Conservation (phyloP, 1,140 invertebrate genomes). For the Leptestheria dahalacensis region DNA sequence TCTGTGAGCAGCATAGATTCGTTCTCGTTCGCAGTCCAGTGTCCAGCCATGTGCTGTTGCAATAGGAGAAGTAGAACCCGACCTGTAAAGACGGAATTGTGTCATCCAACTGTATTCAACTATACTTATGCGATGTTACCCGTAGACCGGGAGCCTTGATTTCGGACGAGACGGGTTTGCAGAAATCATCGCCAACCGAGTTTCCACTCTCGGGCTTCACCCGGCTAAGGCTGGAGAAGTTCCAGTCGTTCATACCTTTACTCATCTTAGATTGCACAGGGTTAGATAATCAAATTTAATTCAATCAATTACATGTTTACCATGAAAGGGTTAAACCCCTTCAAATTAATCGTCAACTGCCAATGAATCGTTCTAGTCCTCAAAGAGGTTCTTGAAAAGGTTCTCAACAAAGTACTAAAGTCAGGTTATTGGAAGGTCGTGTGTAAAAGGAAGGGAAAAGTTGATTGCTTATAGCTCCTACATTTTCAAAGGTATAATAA, state of each 20-base stretch:
- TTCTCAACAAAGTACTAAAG: too few relatives aligned
- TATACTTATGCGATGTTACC: neutral
- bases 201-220: constrained; percentile 10
- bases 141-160: constrained; percentile 13
- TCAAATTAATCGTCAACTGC: too few relatives aligned
- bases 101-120: neutral
- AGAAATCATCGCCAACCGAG: constrained; percentile 15
- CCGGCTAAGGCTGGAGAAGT: constrained; percentile 13
- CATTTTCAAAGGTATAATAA: too few relatives aligned
- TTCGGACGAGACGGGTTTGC: constrained; percentile 11
- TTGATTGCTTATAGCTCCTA: too few relatives aligned
- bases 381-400: too few relatives aligned
- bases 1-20: constrained; percentile 9
- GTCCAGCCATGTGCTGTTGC: constrained; percentile 10
- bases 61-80: constrained; percentile 14
- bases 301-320: too few relatives aligned
- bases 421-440: neutral
- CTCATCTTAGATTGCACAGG: constrained; percentile 6
- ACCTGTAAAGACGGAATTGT: neutral
- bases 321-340: too few relatives aligned
- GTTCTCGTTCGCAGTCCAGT: constrained; percentile 8
- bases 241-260: constrained; percentile 14
- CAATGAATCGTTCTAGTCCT: too few relatives aligned
- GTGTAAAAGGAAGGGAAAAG: neutral
- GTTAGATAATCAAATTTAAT: too few relatives aligned